A percentile compares a stretch with the other conserved stretches of the same genome.
These are phyloP conservation scores for Percopsis transmontana DNA, from an alignment of 2,113 vertebrate genomes.

Conservation along the genomic window DNA sequence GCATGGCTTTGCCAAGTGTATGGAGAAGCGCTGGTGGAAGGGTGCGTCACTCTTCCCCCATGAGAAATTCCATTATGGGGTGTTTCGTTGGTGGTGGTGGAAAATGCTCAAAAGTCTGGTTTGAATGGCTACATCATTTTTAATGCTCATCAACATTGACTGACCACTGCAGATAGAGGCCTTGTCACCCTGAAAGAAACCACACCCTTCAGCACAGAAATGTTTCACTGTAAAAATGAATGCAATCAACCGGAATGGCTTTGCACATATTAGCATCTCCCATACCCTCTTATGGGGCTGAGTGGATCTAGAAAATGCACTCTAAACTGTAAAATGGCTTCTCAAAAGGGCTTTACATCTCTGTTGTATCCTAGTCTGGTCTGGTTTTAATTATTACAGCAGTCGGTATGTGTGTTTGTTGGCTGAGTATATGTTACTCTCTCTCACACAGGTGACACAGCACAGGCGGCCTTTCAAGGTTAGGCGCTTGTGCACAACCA, in stretches of 20 bases:
- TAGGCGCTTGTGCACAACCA: constrained; percentile 32
- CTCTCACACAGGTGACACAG: constrained; percentile 45
- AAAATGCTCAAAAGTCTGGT: neutral
- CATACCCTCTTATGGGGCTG: constrained; percentile 6
- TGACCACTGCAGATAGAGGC: constrained; percentile 12
- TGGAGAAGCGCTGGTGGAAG: constrained; percentile 8
- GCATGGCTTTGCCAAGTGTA: neutral
- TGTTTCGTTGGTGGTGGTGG: constrained; percentile 22
- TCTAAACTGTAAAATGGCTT: neutral
- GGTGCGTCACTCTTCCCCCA: constrained; percentile 15
- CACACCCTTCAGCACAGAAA: constrained; percentile 10
- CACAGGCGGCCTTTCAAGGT: constrained; percentile 46
- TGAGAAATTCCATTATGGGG: constrained; percentile 22
- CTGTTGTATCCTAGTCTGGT: neutral
- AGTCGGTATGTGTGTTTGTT: neutral
- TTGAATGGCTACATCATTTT: constrained; percentile 8
- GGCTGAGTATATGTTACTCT: constrained; percentile 38
- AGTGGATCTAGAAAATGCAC: neutral
- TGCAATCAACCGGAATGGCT: neutral
- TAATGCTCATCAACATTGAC: constrained; percentile 24
- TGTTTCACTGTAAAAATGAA: neutral
- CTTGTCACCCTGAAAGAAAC: constrained; percentile 23
- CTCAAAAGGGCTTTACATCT: neutral
- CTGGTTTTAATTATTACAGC: neutral
- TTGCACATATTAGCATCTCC: constrained; percentile 8